These are phyloP conservation scores for Helicoverpa assulta DNA, from an alignment of 2,888 invertebrate genomes.

Conservation along the genomic window DNA sequence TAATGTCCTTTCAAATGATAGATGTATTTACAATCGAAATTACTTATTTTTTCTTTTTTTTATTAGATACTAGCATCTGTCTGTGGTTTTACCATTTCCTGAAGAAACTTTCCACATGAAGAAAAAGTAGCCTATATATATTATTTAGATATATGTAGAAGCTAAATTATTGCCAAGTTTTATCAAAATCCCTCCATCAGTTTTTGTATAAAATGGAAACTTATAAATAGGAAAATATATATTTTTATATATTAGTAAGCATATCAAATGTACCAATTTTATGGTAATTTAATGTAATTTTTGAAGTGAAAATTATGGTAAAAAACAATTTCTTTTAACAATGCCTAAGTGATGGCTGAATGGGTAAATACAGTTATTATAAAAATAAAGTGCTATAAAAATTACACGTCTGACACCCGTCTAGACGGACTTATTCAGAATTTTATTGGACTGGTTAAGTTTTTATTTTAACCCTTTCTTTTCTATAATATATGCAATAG, in stretches of 20 bases:
- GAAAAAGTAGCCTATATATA: too few species aligned
- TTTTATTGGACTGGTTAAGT: not conserved
- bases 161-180: too few species aligned
- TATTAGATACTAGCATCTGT: not conserved
- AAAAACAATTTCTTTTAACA: not conserved
- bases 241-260: not conserved
- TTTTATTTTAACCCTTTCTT: too few species aligned
- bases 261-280: not conserved
- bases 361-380: not conserved
- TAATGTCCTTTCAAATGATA: slow-evolving; percentile 30
- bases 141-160: too few species aligned
- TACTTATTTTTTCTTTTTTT: slow-evolving; percentile 3
- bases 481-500: too few species aligned
- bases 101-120: too few species aligned
- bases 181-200: too few species aligned
- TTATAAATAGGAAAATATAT: too few species aligned
- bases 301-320: not conserved
- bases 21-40: slow-evolving; percentile 18
- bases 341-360: not conserved
- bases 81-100: too few species aligned
- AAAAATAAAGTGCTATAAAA: not conserved
- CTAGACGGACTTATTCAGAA: not conserved
- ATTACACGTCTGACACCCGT: not conserved
- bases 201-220: too few species aligned
- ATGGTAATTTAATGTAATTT: slow-evolving; percentile 2